phyloP scores from a whole-genome alignment of 2,797 vertebrate species.

The Myotis findleyi region DNA sequence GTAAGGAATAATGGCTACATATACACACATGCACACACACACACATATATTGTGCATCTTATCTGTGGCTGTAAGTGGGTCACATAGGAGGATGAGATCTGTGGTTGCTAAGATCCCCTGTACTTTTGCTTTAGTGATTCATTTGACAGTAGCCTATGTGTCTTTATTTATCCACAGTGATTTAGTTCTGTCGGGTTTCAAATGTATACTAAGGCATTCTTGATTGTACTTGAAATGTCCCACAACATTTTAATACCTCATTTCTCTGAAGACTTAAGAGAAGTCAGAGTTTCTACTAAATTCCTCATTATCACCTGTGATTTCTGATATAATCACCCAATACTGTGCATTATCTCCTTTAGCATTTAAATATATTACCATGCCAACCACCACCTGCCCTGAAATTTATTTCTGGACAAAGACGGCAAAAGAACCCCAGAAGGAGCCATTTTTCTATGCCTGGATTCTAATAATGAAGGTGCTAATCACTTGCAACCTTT shows the following conservation, averaged over 20 bases:
- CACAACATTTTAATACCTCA: constrained; percentile 69
- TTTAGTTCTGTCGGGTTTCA: constrained; percentile 80
- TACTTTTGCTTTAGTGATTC: not conserved
- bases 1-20: not conserved
- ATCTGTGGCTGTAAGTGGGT: not conserved
- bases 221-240: constrained; percentile 73
- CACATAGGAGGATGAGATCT: not conserved
- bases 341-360: constrained; percentile 79
- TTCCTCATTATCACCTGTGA: constrained; percentile 56
- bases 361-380: constrained; percentile 78
- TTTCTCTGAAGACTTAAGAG: constrained; percentile 79
- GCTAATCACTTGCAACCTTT: constrained; percentile 80
- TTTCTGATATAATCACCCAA: constrained; percentile 78
- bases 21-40: not conserved
- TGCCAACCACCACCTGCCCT: constrained; percentile 68
- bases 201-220: constrained; percentile 77
- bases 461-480: constrained; percentile 67
- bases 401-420: constrained; percentile 75
- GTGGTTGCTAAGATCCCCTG: not conserved
- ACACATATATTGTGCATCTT: not conserved
- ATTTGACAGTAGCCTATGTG: constrained; percentile 1
- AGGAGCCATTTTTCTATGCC: constrained; percentile 68
- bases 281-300: constrained; percentile 75
- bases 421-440: constrained; percentile 69
- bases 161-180: constrained; percentile 83